These are phyloP conservation scores for Microcebus tavaratra DNA, from an alignment of 2,113 vertebrate genomes.

Conservation along the genomic window DNA sequence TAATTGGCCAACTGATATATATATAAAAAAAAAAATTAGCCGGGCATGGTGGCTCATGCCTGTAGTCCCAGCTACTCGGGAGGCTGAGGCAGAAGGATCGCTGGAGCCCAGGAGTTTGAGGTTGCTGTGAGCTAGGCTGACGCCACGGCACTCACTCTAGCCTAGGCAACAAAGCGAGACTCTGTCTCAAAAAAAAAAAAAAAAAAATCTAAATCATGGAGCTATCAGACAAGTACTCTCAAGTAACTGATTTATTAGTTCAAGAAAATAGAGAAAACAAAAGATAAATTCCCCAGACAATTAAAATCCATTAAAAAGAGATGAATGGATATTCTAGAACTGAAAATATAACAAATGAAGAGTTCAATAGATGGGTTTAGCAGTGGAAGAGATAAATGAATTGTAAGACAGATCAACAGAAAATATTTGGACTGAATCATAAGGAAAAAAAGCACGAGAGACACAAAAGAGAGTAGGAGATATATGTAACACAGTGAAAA, in stretches of 20 bases:
- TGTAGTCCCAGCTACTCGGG: no score
- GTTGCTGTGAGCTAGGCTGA: no score
- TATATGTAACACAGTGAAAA: not conserved
- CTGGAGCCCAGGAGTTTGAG: no score
- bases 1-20: no score
- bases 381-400: not conserved
- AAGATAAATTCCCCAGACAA: conserved; percentile 14
- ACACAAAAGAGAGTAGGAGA: not conserved
- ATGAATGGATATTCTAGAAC: not conserved
- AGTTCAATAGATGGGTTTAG: no score
- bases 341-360: no score
- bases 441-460: not conserved
- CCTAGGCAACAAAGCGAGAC: no score
- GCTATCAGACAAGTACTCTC: not conserved
- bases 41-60: no score
- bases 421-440: not conserved
- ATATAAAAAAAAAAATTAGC: no score
- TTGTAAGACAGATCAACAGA: not conserved
- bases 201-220: not conserved
- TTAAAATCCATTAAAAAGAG: conserved; percentile 18
- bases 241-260: not conserved
- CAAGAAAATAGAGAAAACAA: not conserved
- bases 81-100: no score
- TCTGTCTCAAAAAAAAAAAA: no score
- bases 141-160: no score